These are phyloP conservation scores for Thaumetopoea pityocampa DNA, from an alignment of 1,140 invertebrate species.

Conservation along the genomic window DNA sequence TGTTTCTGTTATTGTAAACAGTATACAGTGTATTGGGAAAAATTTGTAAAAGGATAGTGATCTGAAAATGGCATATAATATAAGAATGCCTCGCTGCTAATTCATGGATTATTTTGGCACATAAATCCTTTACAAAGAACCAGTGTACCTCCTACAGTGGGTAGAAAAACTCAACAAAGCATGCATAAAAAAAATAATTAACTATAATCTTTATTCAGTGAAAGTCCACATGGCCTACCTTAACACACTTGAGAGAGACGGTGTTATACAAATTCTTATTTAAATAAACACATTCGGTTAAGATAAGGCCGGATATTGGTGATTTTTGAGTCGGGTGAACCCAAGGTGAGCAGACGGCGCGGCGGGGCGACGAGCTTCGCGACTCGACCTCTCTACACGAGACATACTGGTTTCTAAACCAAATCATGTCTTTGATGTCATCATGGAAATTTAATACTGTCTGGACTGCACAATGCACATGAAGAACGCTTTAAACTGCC, in stretches of 20 bases:
- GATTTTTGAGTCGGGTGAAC: slow-evolving; percentile 30
- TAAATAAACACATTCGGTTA: slow-evolving; percentile 38
- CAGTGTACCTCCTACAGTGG: no score
- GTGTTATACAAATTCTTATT: slow-evolving; percentile 40
- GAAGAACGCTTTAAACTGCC: slow-evolving; percentile 10
- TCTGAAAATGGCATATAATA: no score
- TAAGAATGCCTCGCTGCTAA: no score
- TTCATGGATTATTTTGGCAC: no score
- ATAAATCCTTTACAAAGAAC: no score
- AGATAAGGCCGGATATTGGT: slow-evolving; percentile 40
- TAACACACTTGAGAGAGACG: slow-evolving; percentile 27
- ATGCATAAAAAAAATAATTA: background rate
- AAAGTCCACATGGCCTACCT: slow-evolving; percentile 41
- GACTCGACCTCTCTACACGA: slow-evolving; percentile 51
- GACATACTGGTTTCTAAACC: slow-evolving; percentile 60
- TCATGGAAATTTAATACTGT: slow-evolving; percentile 55
- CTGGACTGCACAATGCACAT: slow-evolving; percentile 27
- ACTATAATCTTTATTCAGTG: slow-evolving; percentile 40
- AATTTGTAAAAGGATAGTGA: no score
- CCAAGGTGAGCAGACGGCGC: slow-evolving; percentile 65
- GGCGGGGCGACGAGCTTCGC: slow-evolving; percentile 49
- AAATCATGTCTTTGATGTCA: slow-evolving; percentile 50
- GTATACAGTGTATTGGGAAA: no score
- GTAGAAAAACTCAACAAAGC: no score
- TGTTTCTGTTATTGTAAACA: no score